Base-by-base conservation (phyloP, 2,888 invertebrate genomes). In the Carterocephalus palaemon region DNA sequence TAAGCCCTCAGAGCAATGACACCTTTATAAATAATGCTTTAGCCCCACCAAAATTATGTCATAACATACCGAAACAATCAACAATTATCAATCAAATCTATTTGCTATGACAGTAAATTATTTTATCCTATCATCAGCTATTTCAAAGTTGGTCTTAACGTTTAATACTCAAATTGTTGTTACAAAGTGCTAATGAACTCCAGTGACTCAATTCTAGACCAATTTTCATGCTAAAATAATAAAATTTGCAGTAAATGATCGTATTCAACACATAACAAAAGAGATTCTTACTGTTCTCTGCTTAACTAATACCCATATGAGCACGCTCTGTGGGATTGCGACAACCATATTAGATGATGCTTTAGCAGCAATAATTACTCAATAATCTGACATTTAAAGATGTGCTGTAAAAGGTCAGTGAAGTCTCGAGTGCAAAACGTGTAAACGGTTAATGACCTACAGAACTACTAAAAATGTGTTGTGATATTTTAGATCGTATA, bases 361-460 rank as follows among this genome's bases (percentile, higher is more conserved):
- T 43, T 43, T 17, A 37, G 29, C 16, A 31, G 48, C 53, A 59
- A 54, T 70, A 74, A 75, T 79, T 78, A 70, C 78, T 69, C 71
- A 77, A 80, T 67, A 52, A 52, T 51, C 53, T 79, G 76, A 67
- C 76, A 79, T 79, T 81, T 79, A 54, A 60, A 57, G 59, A 61
- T 60, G 74, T 46, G 41, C 38, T 32, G 31, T 22, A 9, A 55
- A 52, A 59, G 55, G 57, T 55, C 49, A 49, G 20, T 34, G 46
- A 31, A 17, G 42, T 39, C 36, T 47, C 32, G 26, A 34, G 20
- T 42, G 33, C 8, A 34, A 36, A 43, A 45, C 12, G 13, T 37
- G 24, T 31, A 41, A 49, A 60, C 64, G 72, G 71, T 70, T 62
- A 68, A 51, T 73, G 70, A 71, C 74, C 70, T 51, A 65, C 52